Base-by-base conservation (phyloP, 2,888 invertebrate species). In the Balanococcus diminutus region DNA sequence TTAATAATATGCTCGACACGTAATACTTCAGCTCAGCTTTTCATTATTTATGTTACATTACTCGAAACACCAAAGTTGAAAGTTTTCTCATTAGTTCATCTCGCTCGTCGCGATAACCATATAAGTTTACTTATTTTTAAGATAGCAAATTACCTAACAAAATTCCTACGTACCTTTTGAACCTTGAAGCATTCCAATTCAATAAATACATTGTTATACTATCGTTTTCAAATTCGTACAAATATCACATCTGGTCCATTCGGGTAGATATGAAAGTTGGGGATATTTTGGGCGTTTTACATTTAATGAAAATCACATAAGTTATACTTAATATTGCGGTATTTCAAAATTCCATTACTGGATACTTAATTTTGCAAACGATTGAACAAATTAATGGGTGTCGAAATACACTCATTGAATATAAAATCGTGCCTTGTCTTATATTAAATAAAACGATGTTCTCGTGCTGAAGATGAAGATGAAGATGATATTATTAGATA, bases 51-150 rank as follows among this genome's bases (percentile, higher is more conserved):
- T n/a, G 32, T 75, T 75, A 32, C 32, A 75, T 32, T 28, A 67
- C 28, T 67, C 14, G 11, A 25, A 67, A 67, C 61, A 67, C 14
- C 61, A 75, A 31, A 19, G 75, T 32, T 25, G 61, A 28, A 75
- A 75, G 75, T 75, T 75, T 75, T 75, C 75, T 32, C 75, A 75
- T 75, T 75, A 75, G 31, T 75, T 75, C n/a, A 75, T 75, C 75
- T 9, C 32, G 14, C 61, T 28, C 14, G 28, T 14, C 28, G n/a
- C 28, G 61, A 28, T 67, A 67, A 67, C 61, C 61, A 67, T 67
- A 67, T 51, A 67, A 67, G 28, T 11, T 51, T 67, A 67, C 14
- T 22, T 67, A 67, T 28, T 22, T 67, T 67, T 67, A 67, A 67
- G 28, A 67, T 9, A 67, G 14, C 61, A 67, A 67, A 67, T 67